Evolutionary conservation across 1,140 invertebrate species (phyloP), one percentile per base, ranked within the genome.

Genomic region (Drosophila kohkoa): DNA sequence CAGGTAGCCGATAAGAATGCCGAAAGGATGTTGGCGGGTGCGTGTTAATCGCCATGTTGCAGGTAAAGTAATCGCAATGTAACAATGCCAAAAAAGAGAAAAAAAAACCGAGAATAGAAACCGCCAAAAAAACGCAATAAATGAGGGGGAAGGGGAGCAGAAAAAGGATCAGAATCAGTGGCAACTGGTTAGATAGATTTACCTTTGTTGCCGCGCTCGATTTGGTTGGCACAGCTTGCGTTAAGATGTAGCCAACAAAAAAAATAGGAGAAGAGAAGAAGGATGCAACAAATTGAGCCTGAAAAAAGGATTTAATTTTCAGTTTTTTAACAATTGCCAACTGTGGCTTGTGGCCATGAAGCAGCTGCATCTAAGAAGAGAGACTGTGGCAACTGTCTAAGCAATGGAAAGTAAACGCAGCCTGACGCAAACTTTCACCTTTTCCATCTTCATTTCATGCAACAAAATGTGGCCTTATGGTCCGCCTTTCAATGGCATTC

Each of bases 1-100:
- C 68, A 72, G 60, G 68, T 71, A 64, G 49, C 38, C 16, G 15
- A 25, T n/a, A 46, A 68, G 57, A 49, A 54, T 69, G 57, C 25
- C 46, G 52, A 67, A 72, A 65, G 46, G 63, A 67, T 72, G 43
- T 57, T 59, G 49, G 54, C 51, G 74, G 62, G 48, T 76, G 75
- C 71, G 75, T 77, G 75, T 75, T 77, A 77, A 77, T 77, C 75
- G 75, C 64, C 63, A 51, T 77, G 75, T 77, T 77, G 75, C 75
- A 77, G 75, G 65, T 75, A 77, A 75, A 74, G 68, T 77, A 74
- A 77, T 74, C 70, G 70, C 75, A 77, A 77, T 57, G 75, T 74
- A 77, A 77, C 75, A 75, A 77, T 68, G 75, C 71, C 43, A 74
- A 46, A 64, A 59, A 46, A 55, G 13, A 46, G 25, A 52, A 52